These are phyloP conservation scores for Gallirallus australis DNA, from an alignment of 2,797 vertebrate genomes.

Conservation along the genomic window DNA sequence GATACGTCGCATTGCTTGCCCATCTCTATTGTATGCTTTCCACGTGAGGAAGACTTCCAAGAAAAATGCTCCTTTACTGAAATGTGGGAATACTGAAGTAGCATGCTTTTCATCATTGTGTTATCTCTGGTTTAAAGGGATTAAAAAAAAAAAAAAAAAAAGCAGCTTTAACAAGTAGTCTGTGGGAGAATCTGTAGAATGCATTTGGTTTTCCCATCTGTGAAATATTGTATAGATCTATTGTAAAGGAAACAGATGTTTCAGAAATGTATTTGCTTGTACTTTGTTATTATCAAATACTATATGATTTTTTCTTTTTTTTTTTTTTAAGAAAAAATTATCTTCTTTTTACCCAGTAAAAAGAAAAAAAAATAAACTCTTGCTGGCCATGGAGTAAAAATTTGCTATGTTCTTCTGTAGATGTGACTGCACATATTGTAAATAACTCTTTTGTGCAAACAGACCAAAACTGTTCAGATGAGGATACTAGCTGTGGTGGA, in stretches of 20 bases:
- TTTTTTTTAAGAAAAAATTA: conserved; percentile 12
- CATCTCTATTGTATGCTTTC: neutral
- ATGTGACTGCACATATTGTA: conserved; percentile 66
- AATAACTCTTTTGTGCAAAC: conserved; percentile 52
- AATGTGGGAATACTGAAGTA: conserved; percentile 31
- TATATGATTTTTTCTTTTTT: conserved; percentile 44
- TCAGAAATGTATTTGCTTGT: conserved; percentile 71
- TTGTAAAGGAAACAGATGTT: conserved; percentile 69
- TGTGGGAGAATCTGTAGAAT: conserved; percentile 29
- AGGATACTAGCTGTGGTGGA: neutral
- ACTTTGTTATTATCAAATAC: conserved; percentile 70
- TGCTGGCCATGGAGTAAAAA: conserved; percentile 57
- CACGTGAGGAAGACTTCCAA: neutral
- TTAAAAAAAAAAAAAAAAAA: neutral
- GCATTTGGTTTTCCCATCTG: conserved; percentile 45
- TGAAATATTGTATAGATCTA: conserved; percentile 71
- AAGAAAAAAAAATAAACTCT: conserved; percentile 67
- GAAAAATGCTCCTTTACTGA: conserved; percentile 34
- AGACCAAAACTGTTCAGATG: conserved; percentile 30
- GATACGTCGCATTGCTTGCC: neutral
- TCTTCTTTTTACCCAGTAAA: conserved; percentile 61
- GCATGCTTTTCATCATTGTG: conserved; percentile 39
- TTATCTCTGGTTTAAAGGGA: conserved; percentile 51
- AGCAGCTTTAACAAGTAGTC: conserved; percentile 63
- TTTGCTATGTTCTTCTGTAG: conserved; percentile 66